Evolutionary conservation across 1,140 invertebrate species (phyloP).

Genomic region (Homalodisca vitripennis): DNA sequence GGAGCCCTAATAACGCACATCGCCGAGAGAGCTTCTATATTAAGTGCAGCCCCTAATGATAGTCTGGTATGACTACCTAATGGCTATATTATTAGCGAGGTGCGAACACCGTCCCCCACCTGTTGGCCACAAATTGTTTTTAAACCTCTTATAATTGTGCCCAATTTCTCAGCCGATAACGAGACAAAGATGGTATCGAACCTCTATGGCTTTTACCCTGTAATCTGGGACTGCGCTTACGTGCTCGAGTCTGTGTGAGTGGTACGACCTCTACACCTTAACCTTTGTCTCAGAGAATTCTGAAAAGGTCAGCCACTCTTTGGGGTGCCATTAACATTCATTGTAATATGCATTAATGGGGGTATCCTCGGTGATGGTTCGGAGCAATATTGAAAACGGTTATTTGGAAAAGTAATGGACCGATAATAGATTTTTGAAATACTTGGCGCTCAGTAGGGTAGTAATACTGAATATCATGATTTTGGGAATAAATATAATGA

Average conservation of each 20-base stretch:
- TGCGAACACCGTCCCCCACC: slow-evolving; percentile 2
- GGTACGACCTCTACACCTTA: too few relatives aligned
- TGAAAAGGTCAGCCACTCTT: slow-evolving; percentile 17
- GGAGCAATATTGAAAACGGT: too few relatives aligned
- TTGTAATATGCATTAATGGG: background rate
- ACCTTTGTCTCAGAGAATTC: slow-evolving; percentile 12
- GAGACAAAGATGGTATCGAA: too few relatives aligned
- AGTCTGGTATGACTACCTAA: slow-evolving; percentile 12
- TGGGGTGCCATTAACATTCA: slow-evolving; percentile 18
- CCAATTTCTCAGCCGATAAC: slow-evolving; percentile 9
- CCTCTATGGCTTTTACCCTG: background rate
- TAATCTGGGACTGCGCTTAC: too few relatives aligned
- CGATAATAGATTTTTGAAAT: too few relatives aligned
- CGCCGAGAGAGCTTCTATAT: background rate
- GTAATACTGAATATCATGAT: too few relatives aligned
- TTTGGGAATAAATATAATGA: too few relatives aligned
- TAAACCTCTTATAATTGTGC: slow-evolving; percentile 8
- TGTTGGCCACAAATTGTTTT: slow-evolving; percentile 17
- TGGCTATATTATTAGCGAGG: slow-evolving; percentile 6
- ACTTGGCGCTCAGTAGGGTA: too few relatives aligned
- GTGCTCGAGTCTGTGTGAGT: too few relatives aligned
- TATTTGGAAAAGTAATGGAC: too few relatives aligned
- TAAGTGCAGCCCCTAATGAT: background rate
- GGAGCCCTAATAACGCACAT: slow-evolving; percentile 6
- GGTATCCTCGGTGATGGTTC: too few relatives aligned